Conservation (phyloP, 92 coral and sea anemone genomes). For the Porites divaricata region DNA sequence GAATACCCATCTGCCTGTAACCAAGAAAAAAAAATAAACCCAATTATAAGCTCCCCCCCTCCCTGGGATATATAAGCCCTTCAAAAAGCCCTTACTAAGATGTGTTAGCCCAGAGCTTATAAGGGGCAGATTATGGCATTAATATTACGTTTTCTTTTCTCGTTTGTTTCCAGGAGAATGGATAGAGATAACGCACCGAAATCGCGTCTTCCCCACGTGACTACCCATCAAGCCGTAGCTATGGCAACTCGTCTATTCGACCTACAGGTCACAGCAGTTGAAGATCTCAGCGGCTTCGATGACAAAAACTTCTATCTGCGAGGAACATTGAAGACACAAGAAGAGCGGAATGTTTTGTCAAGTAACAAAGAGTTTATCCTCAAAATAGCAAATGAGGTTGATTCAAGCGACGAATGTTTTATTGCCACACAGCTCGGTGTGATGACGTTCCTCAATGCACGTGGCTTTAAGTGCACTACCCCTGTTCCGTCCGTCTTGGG, state of each 20-base stretch:
- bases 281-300: conserved; percentile 57
- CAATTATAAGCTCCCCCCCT: too few relatives aligned
- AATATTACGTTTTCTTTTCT: not conserved
- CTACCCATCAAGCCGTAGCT: conserved; percentile 39
- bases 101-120: too few relatives aligned
- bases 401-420: conserved; percentile 24
- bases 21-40: too few relatives aligned
- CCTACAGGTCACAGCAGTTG: conserved; percentile 34
- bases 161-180: conserved; percentile 1
- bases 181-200: not conserved
- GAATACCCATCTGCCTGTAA: too few relatives aligned
- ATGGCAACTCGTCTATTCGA: conserved; percentile 62
- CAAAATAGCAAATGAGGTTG: conserved; percentile 22
- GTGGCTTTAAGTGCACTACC: conserved; percentile 24
- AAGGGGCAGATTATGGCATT: too few relatives aligned
- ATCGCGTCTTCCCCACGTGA: conserved; percentile 20
- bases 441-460: conserved; percentile 31
- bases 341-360: not conserved
- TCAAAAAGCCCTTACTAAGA: too few relatives aligned
- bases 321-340: conserved; percentile 30
- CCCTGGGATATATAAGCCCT: too few relatives aligned
- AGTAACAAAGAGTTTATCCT: conserved; percentile 20
- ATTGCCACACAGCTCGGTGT: conserved; percentile 5
- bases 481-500: conserved; percentile 26
- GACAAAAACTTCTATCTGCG: conserved; percentile 61